phyloP scores from a whole-genome alignment of 2,113 vertebrate species.

The Sylvietta virens region DNA sequence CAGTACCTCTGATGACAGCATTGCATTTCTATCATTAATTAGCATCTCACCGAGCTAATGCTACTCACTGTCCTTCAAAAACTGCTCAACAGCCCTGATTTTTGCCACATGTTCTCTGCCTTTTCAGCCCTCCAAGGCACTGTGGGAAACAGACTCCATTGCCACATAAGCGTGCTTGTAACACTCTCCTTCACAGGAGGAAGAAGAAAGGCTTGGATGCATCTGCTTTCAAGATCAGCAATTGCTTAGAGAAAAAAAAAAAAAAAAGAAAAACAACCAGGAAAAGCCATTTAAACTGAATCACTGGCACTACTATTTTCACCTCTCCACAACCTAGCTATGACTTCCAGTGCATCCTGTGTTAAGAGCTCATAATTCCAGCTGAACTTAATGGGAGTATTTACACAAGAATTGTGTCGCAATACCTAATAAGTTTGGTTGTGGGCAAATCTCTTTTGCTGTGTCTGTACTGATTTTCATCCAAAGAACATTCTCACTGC shows the following conservation, averaged over 20 bases:
- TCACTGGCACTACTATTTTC: constrained; percentile 18
- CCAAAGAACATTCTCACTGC: background rate
- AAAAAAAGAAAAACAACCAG: background rate
- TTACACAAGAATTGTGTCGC: constrained; percentile 36
- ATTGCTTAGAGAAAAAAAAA: background rate
- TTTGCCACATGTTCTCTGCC: background rate
- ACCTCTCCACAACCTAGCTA: constrained; percentile 6
- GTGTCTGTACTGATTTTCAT: background rate
- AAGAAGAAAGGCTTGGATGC: background rate
- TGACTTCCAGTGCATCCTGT: constrained; percentile 16
- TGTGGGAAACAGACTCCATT: background rate
- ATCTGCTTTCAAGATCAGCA: constrained; percentile 15
- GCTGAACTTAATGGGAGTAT: constrained; percentile 3
- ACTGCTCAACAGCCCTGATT: background rate
- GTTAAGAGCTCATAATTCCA: background rate
- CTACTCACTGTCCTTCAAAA: background rate
- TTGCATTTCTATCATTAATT: background rate
- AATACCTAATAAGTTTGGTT: background rate
- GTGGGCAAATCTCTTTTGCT: background rate
- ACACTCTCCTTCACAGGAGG: background rate
- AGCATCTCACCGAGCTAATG: background rate
- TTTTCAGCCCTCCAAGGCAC: background rate
- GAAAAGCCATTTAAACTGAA: constrained; percentile 6
- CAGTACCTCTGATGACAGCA: background rate
- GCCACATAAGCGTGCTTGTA: background rate